Evolutionary conservation across 1,140 invertebrate genomes (phyloP).

Genomic region (Drosophila tropicalis): DNA sequence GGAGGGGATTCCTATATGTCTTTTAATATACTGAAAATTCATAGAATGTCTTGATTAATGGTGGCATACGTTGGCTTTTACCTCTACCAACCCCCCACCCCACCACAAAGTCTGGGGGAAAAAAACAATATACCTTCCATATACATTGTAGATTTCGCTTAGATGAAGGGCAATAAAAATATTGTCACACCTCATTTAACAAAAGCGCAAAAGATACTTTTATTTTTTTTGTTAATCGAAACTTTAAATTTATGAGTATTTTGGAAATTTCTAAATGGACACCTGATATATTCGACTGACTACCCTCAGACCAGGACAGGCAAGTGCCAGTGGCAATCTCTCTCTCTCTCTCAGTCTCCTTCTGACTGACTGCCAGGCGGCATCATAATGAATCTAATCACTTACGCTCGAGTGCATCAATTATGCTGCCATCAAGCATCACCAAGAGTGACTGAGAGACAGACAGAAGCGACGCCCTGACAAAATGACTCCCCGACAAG

Average conservation of each 20-base stretch:
- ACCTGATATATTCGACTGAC: conserved; percentile 50
- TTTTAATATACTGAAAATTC: conserved; percentile 49
- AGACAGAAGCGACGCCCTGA: conserved; percentile 45
- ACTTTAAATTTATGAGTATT: conserved; percentile 35
- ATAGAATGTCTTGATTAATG: conserved; percentile 76
- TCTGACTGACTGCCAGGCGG: conserved; percentile 67
- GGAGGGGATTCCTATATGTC: background rate
- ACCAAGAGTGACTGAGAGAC: conserved; percentile 24
- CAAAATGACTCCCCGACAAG: conserved; percentile 69
- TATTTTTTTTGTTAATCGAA: background rate
- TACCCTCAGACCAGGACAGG: conserved; percentile 18
- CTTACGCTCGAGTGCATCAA: conserved; percentile 83
- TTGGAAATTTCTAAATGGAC: conserved; percentile 38
- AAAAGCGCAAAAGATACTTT: conserved; percentile 27
- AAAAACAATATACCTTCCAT: background rate
- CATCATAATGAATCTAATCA: conserved; percentile 83
- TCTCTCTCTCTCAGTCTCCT: conserved; percentile 41
- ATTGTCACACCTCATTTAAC: conserved; percentile 78
- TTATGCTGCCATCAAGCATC: conserved; percentile 80
- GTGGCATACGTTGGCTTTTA: conserved; percentile 78
- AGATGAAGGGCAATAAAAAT: conserved; percentile 66
- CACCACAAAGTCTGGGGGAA: background rate
- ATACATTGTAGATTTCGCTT: background rate
- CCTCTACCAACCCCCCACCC: conserved; percentile 32
- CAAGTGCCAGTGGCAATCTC: background rate